A percentile compares a stretch with the other conserved stretches of the same genome.
Evolutionary conservation across 2,888 invertebrate species (phyloP).

Genomic region (Willowsia nigromaculata): DNA sequence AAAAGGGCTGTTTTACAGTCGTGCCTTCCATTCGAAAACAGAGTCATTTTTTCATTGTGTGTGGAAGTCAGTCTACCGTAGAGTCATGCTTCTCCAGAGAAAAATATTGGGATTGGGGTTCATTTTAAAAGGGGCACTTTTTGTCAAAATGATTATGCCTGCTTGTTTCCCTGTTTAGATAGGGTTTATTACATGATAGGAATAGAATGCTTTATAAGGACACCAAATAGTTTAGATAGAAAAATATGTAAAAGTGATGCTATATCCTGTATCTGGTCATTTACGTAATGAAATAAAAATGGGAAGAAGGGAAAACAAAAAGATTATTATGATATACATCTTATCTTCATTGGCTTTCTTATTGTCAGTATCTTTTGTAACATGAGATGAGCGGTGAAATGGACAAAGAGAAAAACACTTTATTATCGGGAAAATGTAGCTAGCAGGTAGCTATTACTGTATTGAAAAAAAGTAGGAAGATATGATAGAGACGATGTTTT

Average conservation of each 20-base stretch:
- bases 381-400: background rate
- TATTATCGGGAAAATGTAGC: background rate
- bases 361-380: background rate
- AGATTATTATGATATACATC: background rate
- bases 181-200: too few species aligned
- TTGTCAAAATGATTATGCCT: too few species aligned
- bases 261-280: background rate
- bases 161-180: too few species aligned
- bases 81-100: too few species aligned
- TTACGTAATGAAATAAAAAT: background rate
- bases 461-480: background rate
- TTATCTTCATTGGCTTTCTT: background rate
- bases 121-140: too few species aligned
- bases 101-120: too few species aligned
- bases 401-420: background rate
- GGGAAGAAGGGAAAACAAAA: background rate
- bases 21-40: conserved; percentile 8
- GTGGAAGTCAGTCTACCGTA: too few species aligned
- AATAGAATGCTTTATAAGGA: too few species aligned
- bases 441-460: background rate
- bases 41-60: too few species aligned
- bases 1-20: conserved; percentile 35
- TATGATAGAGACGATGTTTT: background rate
- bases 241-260: too few species aligned
- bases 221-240: too few species aligned